Evolutionary conservation across 35 echinoderm and acorn worm species (phyloP).

Genomic region (Lytechinus variegatus): DNA sequence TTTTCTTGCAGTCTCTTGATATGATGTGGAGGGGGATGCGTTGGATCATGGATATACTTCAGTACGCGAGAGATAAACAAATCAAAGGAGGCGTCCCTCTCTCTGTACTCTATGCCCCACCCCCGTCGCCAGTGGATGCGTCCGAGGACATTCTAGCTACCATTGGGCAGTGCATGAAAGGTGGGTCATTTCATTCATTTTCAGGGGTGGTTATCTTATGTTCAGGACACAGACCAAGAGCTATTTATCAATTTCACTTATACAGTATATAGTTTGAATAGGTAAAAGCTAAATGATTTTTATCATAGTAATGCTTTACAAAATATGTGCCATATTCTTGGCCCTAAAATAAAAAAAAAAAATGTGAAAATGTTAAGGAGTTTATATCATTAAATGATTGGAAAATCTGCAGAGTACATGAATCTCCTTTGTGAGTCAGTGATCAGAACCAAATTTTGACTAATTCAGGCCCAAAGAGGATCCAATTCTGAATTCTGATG

Average conservation of each 20-base stretch:
- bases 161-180: constrained; percentile 30
- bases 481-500: too few relatives aligned
- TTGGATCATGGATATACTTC: constrained; percentile 95
- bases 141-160: constrained; percentile 56
- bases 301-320: background rate
- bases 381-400: too few relatives aligned
- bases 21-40: constrained; percentile 93
- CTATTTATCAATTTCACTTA: background rate
- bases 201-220: background rate
- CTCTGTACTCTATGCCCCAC: constrained; percentile 94
- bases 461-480: too few relatives aligned
- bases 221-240: background rate
- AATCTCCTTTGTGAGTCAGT: too few relatives aligned
- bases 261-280: background rate
- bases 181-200: background rate
- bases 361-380: too few relatives aligned
- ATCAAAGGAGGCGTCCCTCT: constrained; percentile 93
- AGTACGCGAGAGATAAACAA: constrained; percentile 98
- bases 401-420: too few relatives aligned
- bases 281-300: background rate
- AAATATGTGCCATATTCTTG: too few relatives aligned
- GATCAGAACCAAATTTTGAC: too few relatives aligned
- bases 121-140: constrained; percentile 92
- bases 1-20: constrained; percentile 69
- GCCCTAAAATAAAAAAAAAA: too few relatives aligned